A percentile compares a stretch with the other conserved stretches of the same genome.
Conservation (phyloP, 2,113 vertebrate species). For the Phylloscopus trochilus region DNA sequence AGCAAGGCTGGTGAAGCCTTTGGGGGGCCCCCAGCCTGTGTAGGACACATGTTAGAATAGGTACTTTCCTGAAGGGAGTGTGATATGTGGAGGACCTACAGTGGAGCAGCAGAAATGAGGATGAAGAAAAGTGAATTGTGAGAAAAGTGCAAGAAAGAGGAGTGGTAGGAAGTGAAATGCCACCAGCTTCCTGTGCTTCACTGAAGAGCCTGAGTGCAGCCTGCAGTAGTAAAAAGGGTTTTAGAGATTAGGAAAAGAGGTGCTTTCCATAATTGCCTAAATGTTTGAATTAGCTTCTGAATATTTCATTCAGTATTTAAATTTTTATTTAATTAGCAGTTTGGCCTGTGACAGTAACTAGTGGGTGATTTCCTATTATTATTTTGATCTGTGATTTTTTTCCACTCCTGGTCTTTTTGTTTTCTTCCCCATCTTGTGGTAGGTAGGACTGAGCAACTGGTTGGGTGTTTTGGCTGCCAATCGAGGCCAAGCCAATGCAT, state of each 20-base stretch:
- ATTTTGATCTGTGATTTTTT: background rate
- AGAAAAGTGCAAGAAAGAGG: background rate
- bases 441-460: background rate
- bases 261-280: background rate
- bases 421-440: background rate
- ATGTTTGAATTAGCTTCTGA: background rate
- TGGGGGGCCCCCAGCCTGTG: fast-evolving
- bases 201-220: background rate
- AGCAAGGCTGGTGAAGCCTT: fast-evolving
- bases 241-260: background rate
- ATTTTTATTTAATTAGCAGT: background rate
- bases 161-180: background rate
- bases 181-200: background rate
- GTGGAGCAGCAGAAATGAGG: background rate
- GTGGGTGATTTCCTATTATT: background rate
- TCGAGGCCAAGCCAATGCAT: background rate
- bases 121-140: background rate
- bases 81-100: background rate
- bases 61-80: background rate
- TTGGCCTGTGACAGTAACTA: background rate
- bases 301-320: background rate
- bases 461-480: background rate
- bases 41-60: fast-evolving
- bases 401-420: background rate
- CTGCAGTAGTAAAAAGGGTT: background rate